Evolutionary conservation across 2,797 vertebrate species (phyloP).

Genomic region (Prunella strophiata): DNA sequence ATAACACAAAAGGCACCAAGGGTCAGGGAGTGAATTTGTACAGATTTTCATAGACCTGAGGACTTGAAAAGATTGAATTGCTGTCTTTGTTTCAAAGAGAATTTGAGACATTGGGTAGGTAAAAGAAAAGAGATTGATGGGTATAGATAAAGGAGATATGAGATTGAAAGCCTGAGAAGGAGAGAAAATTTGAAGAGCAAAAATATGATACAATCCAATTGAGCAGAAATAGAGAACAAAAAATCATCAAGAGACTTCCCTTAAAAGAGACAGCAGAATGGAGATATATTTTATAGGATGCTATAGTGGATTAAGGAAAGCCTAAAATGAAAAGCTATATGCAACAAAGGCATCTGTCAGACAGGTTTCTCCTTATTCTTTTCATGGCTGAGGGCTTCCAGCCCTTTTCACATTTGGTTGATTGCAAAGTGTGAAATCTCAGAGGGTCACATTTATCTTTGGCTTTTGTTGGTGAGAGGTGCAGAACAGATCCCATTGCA

Average conservation of each 20-base stretch:
- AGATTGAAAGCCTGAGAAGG: background rate
- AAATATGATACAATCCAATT: background rate
- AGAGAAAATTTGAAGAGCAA: slow-evolving; percentile 6
- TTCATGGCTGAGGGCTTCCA: background rate
- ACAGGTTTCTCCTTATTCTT: slow-evolving; percentile 2
- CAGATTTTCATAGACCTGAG: background rate
- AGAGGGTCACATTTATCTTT: background rate
- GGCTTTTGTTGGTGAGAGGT: background rate
- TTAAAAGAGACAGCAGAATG: background rate
- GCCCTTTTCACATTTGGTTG: background rate
- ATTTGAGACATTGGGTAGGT: background rate
- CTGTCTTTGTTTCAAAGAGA: background rate
- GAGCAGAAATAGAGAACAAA: slow-evolving; percentile 37
- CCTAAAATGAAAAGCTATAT: slow-evolving; percentile 25
- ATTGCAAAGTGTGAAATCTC: background rate
- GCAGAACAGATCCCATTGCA: background rate
- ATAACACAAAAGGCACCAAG: background rate
- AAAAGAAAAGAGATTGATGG: background rate
- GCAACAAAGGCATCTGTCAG: background rate
- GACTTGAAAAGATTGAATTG: background rate
- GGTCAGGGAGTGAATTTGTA: background rate
- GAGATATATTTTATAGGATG: background rate
- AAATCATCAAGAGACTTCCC: slow-evolving; percentile 30
- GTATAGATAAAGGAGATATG: background rate
- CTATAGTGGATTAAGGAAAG: slow-evolving; percentile 15